These are phyloP conservation scores for Gyrodactylus salaris DNA, from an alignment of 1,140 invertebrate species.

Conservation along the genomic window DNA sequence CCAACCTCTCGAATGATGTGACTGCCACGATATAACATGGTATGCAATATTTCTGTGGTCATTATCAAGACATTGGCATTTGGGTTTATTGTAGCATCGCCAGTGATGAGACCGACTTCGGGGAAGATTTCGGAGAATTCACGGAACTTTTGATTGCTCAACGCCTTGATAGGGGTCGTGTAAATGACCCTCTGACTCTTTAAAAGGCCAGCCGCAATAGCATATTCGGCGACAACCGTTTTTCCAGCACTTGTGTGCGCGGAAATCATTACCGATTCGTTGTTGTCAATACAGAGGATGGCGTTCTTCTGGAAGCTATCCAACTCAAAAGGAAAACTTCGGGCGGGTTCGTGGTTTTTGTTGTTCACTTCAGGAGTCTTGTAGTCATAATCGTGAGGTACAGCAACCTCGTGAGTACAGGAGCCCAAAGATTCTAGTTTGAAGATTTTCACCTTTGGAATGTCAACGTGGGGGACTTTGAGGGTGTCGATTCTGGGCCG, in stretches of 20 bases:
- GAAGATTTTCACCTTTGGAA: not conserved
- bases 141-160: constrained; percentile 96
- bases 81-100: constrained; percentile 95
- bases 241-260: constrained; percentile 98
- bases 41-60: constrained; percentile 44
- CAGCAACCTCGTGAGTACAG: not conserved
- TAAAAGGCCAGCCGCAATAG: constrained; percentile 32
- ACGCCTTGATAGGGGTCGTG: constrained; percentile 91
- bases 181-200: constrained; percentile 72
- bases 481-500: not conserved
- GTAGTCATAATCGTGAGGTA: not conserved
- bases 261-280: constrained; percentile 75
- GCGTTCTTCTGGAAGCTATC: constrained; percentile 96
- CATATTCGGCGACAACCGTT: constrained; percentile 75
- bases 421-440: not conserved
- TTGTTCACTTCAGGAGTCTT: not conserved
- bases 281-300: constrained; percentile 78
- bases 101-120: constrained; percentile 85
- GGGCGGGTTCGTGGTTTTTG: constrained; percentile 28
- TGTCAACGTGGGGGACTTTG: not conserved
- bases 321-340: constrained; percentile 64
- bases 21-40: constrained; percentile 48
- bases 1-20: constrained; percentile 86
- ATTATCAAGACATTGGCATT: constrained; percentile 86
- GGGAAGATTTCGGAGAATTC: constrained; percentile 81